Percentiles rank a stretch among this genome's conserved stretches.
Evolutionary conservation across 2,797 vertebrate species (phyloP).

Genomic region (Coendou prehensilis): DNA sequence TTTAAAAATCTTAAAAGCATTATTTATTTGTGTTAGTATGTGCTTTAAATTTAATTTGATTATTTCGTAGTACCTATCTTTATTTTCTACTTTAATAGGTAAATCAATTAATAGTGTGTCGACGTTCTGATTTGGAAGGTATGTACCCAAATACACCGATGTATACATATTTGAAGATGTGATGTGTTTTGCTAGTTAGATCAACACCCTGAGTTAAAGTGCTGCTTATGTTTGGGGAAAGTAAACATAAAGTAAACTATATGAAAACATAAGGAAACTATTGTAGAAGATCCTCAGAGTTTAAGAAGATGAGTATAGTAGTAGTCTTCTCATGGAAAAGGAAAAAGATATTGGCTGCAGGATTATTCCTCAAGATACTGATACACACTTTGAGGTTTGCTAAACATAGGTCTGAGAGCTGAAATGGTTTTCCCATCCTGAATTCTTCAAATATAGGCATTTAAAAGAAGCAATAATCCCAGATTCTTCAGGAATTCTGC

Average conservation of each 20-base stretch:
- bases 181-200: neutral
- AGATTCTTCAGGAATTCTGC: constrained; percentile 17
- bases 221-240: neutral
- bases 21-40: neutral
- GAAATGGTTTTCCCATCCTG: neutral
- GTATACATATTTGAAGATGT: constrained; percentile 26
- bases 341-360: neutral
- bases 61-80: neutral
- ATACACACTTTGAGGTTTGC: neutral
- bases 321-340: neutral
- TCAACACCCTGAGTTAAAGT: neutral
- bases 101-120: constrained; percentile 94
- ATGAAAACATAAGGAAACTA: neutral
- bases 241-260: neutral
- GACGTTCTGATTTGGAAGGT: constrained; percentile 95
- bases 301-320: neutral
- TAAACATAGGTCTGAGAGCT: neutral
- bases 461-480: constrained; percentile 13
- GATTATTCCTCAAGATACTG: neutral
- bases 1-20: constrained; percentile 34
- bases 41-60: constrained; percentile 35
- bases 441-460: constrained; percentile 18
- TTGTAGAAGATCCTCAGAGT: neutral
- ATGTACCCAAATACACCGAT: constrained; percentile 70
- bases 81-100: constrained; percentile 88